phyloP scores from a whole-genome alignment of 2,888 invertebrate species.

The Mythimna vitellina region DNA sequence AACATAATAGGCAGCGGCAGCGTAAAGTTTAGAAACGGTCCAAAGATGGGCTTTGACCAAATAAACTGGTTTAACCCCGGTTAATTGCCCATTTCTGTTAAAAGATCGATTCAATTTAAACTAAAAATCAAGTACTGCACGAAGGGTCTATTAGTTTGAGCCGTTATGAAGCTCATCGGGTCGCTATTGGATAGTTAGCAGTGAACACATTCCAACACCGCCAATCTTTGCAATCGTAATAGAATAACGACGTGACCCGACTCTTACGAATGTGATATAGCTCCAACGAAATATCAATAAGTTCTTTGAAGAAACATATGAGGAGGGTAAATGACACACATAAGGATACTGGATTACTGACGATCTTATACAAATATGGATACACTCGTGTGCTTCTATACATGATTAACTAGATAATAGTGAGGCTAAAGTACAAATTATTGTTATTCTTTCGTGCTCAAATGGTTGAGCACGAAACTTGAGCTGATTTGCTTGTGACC shows the following conservation, averaged over 20 bases:
- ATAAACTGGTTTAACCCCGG: not conserved
- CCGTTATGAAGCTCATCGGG: constrained; percentile 3
- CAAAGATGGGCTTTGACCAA: not conserved
- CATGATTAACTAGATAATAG: not conserved
- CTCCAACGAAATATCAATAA: constrained; percentile 43
- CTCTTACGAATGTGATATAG: constrained; percentile 40
- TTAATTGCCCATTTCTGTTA: not conserved
- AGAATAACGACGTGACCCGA: constrained; percentile 51
- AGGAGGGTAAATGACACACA: constrained; percentile 38
- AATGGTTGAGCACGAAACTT: no score
- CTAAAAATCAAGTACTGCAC: not conserved
- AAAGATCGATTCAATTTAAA: not conserved
- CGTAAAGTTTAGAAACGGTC: not conserved
- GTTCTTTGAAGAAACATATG: constrained; percentile 46
- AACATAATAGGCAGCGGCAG: not conserved
- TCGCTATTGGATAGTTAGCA: constrained; percentile 22
- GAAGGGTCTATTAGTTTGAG: constrained; percentile 4
- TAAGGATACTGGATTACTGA: constrained; percentile 25
- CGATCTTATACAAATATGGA: not conserved
- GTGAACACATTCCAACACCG: constrained; percentile 13
- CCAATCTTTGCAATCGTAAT: constrained; percentile 43
- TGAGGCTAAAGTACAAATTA: no score
- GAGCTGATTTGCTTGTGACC: no score
- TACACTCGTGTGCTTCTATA: not conserved
- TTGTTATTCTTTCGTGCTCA: not conserved